Base-by-base conservation (phyloP, 2,888 invertebrate genomes). In the Trichogramma dendrolimi region DNA sequence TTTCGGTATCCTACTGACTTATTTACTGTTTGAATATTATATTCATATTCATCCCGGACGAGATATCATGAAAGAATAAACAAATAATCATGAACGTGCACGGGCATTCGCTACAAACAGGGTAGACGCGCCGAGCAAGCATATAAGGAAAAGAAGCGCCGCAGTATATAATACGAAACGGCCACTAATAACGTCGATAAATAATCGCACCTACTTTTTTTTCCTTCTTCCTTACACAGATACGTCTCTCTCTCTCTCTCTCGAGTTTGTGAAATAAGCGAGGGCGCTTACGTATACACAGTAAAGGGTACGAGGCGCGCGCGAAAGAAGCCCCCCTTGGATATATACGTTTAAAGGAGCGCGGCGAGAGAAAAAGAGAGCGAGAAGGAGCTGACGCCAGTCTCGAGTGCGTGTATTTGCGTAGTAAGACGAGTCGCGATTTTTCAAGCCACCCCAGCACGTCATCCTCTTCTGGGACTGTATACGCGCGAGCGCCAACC, bases 261-360 rank as follows among this genome's bases (percentile, higher is more conserved):
- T 62, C 42, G 64, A 52, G 63, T 58, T 49, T 58, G 62, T 58
- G 58, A 60, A 55, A 54, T n/a, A 39, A 39, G 38, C 43, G 42
- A 44, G 64, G 60, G 63, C 65, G 66, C 44, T 51, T 27, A 50
- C 11, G 63, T 40, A 61, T 56, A 62, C 59, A 63, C 62, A 63
- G 56, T 66, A 64, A 67, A 63, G 60, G 66, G 65, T 68, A 71
- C 62, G 41, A 54, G 60, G 27, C 60, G 55, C 57, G 27, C 27
- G 27, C 27, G 27, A 27, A 27, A 27, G 27, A 27, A 61, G 64
- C 48, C 27, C 61, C 54, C 55, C 60, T 61, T 49, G 66, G 67
- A 69, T 77, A 73, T 77, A 73, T 78, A 76, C 76, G 70, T 68
- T 74, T 78, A 73, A 78, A 78, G 72, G 72, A 74, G 75, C 76